Evolutionary conservation across 2,888 invertebrate genomes (phyloP), one percentile per base, ranked within the genome.

Genomic region (Anarsia innoxiella): DNA sequence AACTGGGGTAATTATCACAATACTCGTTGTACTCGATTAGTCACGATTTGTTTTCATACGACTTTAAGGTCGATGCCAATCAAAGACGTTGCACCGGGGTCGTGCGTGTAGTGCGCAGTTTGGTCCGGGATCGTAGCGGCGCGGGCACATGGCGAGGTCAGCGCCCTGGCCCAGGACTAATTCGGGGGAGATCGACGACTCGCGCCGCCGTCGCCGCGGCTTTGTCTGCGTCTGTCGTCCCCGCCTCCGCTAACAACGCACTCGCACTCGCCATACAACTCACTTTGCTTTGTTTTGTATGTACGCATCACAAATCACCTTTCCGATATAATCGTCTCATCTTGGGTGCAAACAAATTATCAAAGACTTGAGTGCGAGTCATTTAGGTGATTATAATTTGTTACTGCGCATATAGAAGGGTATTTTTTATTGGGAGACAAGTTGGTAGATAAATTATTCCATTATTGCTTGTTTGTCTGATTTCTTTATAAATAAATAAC

Each of bases 111-210:
- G 32, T 40, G 40, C 40, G 36, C 25, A 36, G 40, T 36, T 52
- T 39, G 38, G 38, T 46, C 39, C 51, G 49, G 51, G 45, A 49
- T 47, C 37, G 47, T 35, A 45, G 16, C 10, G 55, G 54, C 57
- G 51, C 49, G 60, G 54, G 61, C 63, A 64, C 64, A 66, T 55
- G 63, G 53, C 44, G 47, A 66, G 83, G 82, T 80, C 82, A 82
- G 68, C 79, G 82, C 75, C 80, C 82, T 62, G 70, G 72, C 72
- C 67, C 82, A 80, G 80, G 80, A 83, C 82, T 84, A 84, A 84
- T 83, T 84, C 72, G 80, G 84, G 76, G 84, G 77, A 79, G 82
- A 80, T 74, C 82, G 79, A 67, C 82, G 83, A 77, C 79, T 78
- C 68, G 66, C 63, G 61, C 50, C 61, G 70, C 55, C 64, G 67